These are phyloP conservation scores for Pandemis heparana DNA, from an alignment of 2,888 invertebrate genomes.

Conservation along the genomic window DNA sequence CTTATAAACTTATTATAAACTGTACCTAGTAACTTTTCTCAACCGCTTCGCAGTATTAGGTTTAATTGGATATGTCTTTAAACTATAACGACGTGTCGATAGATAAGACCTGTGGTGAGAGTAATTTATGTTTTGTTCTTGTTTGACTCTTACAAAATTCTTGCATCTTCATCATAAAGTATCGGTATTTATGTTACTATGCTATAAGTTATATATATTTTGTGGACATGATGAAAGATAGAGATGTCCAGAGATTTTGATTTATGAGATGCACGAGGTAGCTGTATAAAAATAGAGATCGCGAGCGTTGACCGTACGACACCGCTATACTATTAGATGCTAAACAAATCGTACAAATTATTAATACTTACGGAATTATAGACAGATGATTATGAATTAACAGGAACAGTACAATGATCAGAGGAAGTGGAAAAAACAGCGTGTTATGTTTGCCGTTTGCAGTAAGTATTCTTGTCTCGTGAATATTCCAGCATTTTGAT, in stretches of 20 bases:
- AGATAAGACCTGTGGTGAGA: no score
- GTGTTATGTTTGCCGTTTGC: no score
- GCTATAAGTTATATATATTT: neutral
- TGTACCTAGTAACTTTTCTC: no score
- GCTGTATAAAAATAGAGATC: conserved; percentile 39
- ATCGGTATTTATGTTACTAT: neutral
- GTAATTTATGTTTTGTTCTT: no score
- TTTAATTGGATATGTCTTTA: no score
- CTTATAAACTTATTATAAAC: no score
- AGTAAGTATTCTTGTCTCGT: no score
- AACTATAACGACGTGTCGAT: no score
- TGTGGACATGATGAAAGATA: conserved; percentile 54
- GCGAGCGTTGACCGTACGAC: conserved; percentile 41
- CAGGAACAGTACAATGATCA: no score
- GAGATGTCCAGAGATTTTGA: conserved; percentile 62
- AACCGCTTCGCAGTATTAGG: no score
- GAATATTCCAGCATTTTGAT: no score
- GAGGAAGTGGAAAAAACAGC: no score
- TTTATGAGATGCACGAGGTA: conserved; percentile 57
- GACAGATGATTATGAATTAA: neutral
- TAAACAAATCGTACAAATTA: neutral
- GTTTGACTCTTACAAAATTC: neutral
- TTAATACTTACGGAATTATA: neutral
- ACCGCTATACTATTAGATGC: neutral
- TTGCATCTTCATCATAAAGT: neutral